Evolutionary conservation across 2,797 vertebrate species (phyloP).

Genomic region (Remorina albescens): DNA sequence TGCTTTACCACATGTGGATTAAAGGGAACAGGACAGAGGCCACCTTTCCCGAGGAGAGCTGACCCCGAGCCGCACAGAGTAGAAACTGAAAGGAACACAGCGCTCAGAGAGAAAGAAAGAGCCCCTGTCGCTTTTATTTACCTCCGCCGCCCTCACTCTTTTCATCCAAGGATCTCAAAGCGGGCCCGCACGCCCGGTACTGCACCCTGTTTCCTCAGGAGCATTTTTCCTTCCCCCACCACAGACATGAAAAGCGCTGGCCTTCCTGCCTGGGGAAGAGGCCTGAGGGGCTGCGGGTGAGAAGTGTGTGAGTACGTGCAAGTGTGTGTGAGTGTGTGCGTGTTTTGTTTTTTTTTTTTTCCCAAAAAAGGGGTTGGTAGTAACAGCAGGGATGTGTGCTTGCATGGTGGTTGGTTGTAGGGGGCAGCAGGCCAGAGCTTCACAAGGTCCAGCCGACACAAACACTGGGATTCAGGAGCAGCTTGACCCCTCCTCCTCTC

Average conservation of each 20-base stretch:
- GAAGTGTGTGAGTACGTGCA: constrained; percentile 31
- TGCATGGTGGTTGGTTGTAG: constrained; percentile 59
- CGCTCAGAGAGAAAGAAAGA: constrained; percentile 52
- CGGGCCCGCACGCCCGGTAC: constrained; percentile 71
- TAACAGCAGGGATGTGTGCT: constrained; percentile 66
- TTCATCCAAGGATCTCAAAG: constrained; percentile 90
- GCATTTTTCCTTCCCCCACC: constrained; percentile 86
- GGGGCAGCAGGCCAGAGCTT: constrained; percentile 84
- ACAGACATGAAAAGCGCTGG: constrained; percentile 88
- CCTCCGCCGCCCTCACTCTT: constrained; percentile 86
- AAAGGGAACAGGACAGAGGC: constrained; percentile 77
- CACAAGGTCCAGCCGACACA: constrained; percentile 86
- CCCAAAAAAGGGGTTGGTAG: constrained; percentile 21
- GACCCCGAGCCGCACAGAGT: constrained; percentile 67
- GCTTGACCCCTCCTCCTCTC: constrained; percentile 78
- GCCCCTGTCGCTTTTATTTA: constrained; percentile 88
- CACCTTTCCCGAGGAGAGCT: constrained; percentile 81
- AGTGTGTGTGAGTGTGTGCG: constrained; percentile 17
- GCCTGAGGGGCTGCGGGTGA: constrained; percentile 68
- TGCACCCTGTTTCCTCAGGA: constrained; percentile 88
- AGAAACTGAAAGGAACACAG: constrained; percentile 55
- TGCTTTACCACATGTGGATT: constrained; percentile 84
- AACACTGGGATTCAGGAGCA: constrained; percentile 87
- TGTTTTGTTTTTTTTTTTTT: no score
- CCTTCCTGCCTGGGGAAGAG: constrained; percentile 89